Evolutionary conservation across 2,888 invertebrate genomes (phyloP).

Genomic region (Rhagonycha fulva): DNA sequence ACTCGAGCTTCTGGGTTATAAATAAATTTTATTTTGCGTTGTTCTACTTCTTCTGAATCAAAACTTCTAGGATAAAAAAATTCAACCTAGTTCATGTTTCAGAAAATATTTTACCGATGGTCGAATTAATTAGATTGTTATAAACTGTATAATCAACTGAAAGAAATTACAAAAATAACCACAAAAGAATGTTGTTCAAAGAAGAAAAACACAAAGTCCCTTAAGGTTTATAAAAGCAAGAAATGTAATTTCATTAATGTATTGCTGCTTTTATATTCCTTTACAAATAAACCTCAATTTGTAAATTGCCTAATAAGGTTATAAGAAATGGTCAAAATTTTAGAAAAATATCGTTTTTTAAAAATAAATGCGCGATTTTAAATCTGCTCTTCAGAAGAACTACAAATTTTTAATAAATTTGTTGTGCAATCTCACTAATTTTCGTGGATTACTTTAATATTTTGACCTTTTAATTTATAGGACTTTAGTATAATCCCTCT

Average conservation of each 20-base stretch:
- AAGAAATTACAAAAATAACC: neutral
- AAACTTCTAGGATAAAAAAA: neutral
- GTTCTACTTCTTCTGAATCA: neutral
- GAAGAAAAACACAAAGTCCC: neutral
- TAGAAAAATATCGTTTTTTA: neutral
- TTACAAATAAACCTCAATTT: neutral
- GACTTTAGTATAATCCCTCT: too few species aligned
- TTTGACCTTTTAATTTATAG: too few species aligned
- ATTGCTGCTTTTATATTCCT: neutral
- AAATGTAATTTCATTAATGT: neutral
- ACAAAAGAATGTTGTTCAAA: neutral
- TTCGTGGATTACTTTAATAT: too few species aligned
- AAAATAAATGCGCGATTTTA: neutral
- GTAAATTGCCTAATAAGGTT: neutral
- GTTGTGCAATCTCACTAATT: too few species aligned
- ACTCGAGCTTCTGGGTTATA: neutral
- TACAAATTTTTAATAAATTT: too few species aligned
- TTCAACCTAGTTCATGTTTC: neutral
- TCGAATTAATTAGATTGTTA: neutral
- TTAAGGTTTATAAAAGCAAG: neutral
- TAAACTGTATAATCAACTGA: neutral
- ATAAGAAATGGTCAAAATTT: neutral
- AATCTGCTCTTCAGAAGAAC: too few species aligned
- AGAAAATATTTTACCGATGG: neutral
- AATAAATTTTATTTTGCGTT: neutral